A percentile compares a stretch with the other conserved stretches of the same genome.
phyloP scores from a whole-genome alignment of 2,797 vertebrate genomes.

The Sebastes jordani region DNA sequence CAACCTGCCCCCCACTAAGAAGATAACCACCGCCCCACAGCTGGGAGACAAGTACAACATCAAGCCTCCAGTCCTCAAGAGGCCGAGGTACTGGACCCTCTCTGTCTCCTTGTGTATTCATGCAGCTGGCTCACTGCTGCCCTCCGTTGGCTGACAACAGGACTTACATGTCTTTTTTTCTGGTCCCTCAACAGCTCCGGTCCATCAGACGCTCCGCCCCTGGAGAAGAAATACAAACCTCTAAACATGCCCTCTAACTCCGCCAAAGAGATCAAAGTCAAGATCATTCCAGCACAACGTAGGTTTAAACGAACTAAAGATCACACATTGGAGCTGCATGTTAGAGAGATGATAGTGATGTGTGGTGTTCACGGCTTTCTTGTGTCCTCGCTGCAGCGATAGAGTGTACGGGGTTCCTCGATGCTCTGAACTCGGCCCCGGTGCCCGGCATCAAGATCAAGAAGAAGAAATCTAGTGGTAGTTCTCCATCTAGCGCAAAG shows the following conservation, averaged over 20 bases:
- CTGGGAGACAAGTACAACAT: slow-evolving; percentile 93
- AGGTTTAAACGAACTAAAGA: slow-evolving; percentile 42
- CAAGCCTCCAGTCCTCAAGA: slow-evolving; percentile 91
- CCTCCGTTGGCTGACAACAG: background rate
- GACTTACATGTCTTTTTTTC: background rate
- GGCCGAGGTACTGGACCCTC: slow-evolving; percentile 82
- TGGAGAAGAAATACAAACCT: slow-evolving; percentile 97
- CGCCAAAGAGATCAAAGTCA: slow-evolving; percentile 97
- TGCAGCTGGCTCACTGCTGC: background rate
- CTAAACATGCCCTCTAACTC: slow-evolving; percentile 91
- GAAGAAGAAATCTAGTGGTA: slow-evolving; percentile 87
- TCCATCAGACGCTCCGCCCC: slow-evolving; percentile 76
- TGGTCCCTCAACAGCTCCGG: slow-evolving; percentile 44
- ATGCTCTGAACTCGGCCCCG: slow-evolving; percentile 95
- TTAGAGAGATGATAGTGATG: background rate
- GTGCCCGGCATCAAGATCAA: slow-evolving; percentile 96
- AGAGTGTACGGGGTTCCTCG: slow-evolving; percentile 93
- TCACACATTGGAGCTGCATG: background rate
- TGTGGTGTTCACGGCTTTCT: background rate
- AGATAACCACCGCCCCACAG: slow-evolving; percentile 77
- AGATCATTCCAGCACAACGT: slow-evolving; percentile 96
- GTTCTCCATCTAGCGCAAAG: slow-evolving; percentile 66
- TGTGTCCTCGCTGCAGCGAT: slow-evolving; percentile 81
- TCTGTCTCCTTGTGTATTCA: background rate
- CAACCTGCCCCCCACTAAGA: slow-evolving; percentile 85